Base-by-base conservation (phyloP, 30 jellyfish, hydroid and myxozoan species). In the Chrysaora quinquecirrha region DNA sequence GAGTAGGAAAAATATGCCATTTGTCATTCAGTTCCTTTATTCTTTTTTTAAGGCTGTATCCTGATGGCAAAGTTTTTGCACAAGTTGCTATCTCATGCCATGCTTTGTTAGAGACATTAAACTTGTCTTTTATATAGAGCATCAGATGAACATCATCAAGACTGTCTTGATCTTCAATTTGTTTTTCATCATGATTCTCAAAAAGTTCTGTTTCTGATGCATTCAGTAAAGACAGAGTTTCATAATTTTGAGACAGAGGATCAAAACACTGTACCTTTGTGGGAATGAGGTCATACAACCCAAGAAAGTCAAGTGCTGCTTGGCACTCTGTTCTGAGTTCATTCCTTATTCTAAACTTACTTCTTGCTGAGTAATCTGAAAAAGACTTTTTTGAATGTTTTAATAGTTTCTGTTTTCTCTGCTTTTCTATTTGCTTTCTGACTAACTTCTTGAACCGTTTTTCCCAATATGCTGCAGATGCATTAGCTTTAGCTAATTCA, bases 111-210 rank as follows among this genome's bases (percentile, higher is more conserved):
- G 84, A 34, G 1, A 72, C 28, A 3, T 72, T 72, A 50, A 72
- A 72, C 73, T 72, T 46, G 49, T 72, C 84, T 48, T 72, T 72
- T 24, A 72, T 72, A 3, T 19, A 50, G 22, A 72, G 75, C 31
- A 72, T 21, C 73, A 72, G 20, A 72, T 72, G 31, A 16, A 72
- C 0, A 72, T 72, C 73, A 50, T 72, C 35, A 19, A 63, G 30
- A n/a, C 38, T 19, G 30, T 63, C 27, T 10, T 1, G 21, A 63
- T 63, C 27, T 33, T 63, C 74, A 25, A 2, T n/a, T 21, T 38
- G 31, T 19, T 33, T 29, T 21, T 25, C 63, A 35, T 35, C 32
- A 28, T 16, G 62, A 11, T 18, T 43, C 46, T 28, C 35, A 29
- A 3, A 19, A 48, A 72, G 22, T 38, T 50, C 78, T 14, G 28